Conservation (phyloP, 2,888 invertebrate genomes). For the Dastarcus helophoroides region DNA sequence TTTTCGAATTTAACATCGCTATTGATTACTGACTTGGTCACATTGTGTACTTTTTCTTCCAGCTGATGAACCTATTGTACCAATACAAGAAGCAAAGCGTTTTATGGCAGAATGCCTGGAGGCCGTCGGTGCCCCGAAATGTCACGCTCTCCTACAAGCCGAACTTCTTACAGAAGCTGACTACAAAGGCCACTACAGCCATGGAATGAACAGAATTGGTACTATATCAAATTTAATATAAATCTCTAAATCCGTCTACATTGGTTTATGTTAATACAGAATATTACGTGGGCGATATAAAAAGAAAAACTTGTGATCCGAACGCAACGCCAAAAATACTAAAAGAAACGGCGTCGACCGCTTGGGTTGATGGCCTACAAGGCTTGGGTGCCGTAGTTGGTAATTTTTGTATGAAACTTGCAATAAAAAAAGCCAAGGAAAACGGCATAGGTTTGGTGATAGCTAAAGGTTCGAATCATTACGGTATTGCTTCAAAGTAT, state of each 20-base stretch:
- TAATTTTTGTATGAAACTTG: constrained; percentile 49
- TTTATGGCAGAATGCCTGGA: neutral
- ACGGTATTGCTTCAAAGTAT: constrained; percentile 76
- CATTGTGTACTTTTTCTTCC: too few relatives aligned
- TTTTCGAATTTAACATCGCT: too few relatives aligned
- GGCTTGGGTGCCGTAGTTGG: constrained; percentile 57
- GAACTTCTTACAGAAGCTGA: neutral
- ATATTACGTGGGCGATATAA: too few relatives aligned
- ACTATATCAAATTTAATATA: too few relatives aligned
- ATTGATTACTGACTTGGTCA: too few relatives aligned
- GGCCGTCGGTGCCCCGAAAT: neutral
- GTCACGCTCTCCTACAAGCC: neutral
- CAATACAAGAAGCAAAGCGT: neutral
- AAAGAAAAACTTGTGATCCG: too few relatives aligned
- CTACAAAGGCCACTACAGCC: neutral
- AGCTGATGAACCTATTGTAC: too few relatives aligned
- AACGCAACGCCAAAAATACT: constrained; percentile 45
- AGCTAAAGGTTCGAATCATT: constrained; percentile 65
- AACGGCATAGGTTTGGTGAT: constrained; percentile 57
- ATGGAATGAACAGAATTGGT: constrained; percentile 2
- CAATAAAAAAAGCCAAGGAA: constrained; percentile 55
- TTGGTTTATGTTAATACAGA: too few relatives aligned
- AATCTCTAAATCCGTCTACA: too few relatives aligned
- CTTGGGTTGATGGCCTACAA: constrained; percentile 55
- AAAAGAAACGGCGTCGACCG: constrained; percentile 44